Conservation (phyloP, 1,140 invertebrate genomes). For the Aphaenogaster ashmeadi region DNA sequence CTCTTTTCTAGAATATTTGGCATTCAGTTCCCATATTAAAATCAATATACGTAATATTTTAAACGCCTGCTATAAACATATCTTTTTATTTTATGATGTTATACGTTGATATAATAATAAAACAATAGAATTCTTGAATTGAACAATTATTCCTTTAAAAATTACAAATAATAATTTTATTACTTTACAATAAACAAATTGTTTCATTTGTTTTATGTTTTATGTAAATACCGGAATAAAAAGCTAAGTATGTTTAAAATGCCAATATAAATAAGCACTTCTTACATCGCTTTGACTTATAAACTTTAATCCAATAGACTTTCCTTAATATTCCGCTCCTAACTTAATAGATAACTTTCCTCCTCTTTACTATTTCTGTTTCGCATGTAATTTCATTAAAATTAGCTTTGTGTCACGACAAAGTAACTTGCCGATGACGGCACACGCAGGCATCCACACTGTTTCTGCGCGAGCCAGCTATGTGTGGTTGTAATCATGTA, state of each 20-base stretch:
- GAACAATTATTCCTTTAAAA: not conserved
- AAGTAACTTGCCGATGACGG: not conserved
- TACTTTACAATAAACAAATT: not conserved
- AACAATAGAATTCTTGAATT: not conserved
- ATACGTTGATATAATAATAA: not conserved
- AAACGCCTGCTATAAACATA: not conserved
- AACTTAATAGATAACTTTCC: not conserved
- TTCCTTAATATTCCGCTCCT: not conserved
- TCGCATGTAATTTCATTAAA: not conserved
- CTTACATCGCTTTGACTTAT: not conserved
- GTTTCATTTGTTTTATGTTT: not conserved
- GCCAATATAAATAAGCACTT: not conserved
- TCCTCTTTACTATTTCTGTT: not conserved
- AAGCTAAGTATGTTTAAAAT: not conserved
- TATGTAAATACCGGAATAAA: not conserved
- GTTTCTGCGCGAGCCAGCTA: not conserved
- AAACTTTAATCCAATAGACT: not conserved
- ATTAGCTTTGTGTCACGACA: not conserved
- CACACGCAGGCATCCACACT: not conserved
- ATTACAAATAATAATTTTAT: not conserved
- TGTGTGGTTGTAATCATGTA: not conserved
- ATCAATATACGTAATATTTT: not conserved
- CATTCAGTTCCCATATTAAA: constrained; percentile 51
- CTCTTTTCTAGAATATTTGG: constrained; percentile 31
- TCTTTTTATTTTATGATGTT: not conserved